Conservation (phyloP, 2,797 vertebrate genomes). For the Euphonia xanthogaster region DNA sequence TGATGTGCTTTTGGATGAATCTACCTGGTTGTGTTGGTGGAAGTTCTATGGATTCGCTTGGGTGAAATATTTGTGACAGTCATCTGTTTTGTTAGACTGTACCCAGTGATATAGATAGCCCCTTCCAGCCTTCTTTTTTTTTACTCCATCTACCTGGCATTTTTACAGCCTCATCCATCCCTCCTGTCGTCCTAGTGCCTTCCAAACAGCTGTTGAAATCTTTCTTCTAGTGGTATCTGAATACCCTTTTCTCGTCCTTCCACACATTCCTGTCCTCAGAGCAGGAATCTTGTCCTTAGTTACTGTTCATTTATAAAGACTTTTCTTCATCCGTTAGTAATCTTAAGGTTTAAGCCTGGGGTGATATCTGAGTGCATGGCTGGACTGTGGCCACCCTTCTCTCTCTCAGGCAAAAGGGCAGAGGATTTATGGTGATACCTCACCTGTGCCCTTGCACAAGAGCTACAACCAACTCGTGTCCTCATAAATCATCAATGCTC, state of each 20-base stretch:
- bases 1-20: not conserved
- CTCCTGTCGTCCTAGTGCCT: not conserved
- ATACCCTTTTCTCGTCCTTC: not conserved
- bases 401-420: not conserved
- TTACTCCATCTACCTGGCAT: not conserved
- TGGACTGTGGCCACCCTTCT: not conserved
- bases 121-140: not conserved
- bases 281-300: conserved; percentile 11
- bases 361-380: not conserved
- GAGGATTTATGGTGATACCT: not conserved
- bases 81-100: not conserved
- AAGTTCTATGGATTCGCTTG: not conserved
- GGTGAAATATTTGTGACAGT: not conserved
- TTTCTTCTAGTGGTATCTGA: not conserved
- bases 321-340: conserved; percentile 12
- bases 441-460: not conserved
- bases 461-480: not conserved
- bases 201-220: conserved; percentile 1
- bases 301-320: not conserved
- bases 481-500: not conserved
- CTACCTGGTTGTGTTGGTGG: not conserved
- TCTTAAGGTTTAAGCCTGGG: not conserved
- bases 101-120: not conserved
- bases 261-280: not conserved
- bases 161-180: not conserved